Base-by-base conservation (phyloP, 2,888 invertebrate species). In the Nomada ferruginata region DNA sequence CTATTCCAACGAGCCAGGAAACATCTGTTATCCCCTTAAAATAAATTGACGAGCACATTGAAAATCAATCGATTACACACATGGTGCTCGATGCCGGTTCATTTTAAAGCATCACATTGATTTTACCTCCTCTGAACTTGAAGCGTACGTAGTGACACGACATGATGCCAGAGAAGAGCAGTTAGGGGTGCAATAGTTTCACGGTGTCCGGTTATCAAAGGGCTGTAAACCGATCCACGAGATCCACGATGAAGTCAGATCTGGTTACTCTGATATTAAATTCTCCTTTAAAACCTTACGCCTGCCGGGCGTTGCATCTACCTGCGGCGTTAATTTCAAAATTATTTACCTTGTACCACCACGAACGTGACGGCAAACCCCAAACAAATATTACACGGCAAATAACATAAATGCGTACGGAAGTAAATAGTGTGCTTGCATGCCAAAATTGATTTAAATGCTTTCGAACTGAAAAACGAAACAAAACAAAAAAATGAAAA, bases 181-280 rank as follows among this genome's bases (percentile, higher is more conserved):
- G 80, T 80, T 85, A 73, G 74, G 85, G 82, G 84, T 79, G 82
- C 85, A 90, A 90, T 90, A 90, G 88, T 87, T 91, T 85, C 74
- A 75, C 86, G 86, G 91, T 89, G 84, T 91, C 89, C 85, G 86
- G 83, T 92, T 89, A 89, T 90, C 91, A 92, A 92, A 92, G 90
- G 88, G 81, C 78, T 87, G 91, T 88, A 92, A 92, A 88, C 89
- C 87, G 90, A 92, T 89, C 88, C 85, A 59, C 29, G 84, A 65
- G 85, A 83, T 83, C 85, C 84, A 85, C 82, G 87, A 89, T 86
- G 87, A 85, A 88, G 83, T 85, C 85, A 86, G 90, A 91, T 92
- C 91, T 85, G 87, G 91, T 92, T 90, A 89, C 91, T 83, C 85
- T 89, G 91, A 91, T 91, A 92, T 92, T 92, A 91, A 92, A 91